Percentiles rank a stretch among this genome's conserved stretches.
phyloP scores from a whole-genome alignment of 2,888 invertebrate species.

The Bruchidius siliquastri region DNA sequence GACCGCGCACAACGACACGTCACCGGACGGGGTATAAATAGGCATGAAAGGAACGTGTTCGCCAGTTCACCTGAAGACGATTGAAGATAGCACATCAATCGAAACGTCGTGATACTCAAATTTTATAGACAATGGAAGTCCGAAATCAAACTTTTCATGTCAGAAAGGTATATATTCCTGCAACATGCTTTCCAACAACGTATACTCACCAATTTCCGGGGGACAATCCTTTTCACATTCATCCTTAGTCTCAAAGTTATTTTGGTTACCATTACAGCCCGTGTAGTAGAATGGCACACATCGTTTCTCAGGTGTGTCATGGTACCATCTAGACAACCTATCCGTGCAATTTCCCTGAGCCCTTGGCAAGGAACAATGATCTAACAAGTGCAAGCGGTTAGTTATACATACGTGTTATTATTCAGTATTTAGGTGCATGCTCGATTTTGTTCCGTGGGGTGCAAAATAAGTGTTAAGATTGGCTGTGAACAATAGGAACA shows the following conservation, averaged over 20 bases:
- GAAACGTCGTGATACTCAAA: too few species aligned
- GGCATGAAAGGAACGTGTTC: too few species aligned
- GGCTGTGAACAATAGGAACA: too few species aligned
- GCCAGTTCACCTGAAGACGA: too few species aligned
- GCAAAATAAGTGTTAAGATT: neutral
- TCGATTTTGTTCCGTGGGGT: neutral
- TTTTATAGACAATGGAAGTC: too few species aligned
- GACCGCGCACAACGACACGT: too few species aligned
- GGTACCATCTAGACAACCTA: slow-evolving; percentile 78
- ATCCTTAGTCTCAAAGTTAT: slow-evolving; percentile 72
- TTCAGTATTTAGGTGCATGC: neutral
- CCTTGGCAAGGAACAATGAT: slow-evolving; percentile 71
- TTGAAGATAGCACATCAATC: too few species aligned
- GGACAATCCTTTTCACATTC: slow-evolving; percentile 77
- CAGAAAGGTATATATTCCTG: too few species aligned
- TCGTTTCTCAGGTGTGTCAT: slow-evolving; percentile 73
- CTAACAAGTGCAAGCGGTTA: slow-evolving; percentile 48
- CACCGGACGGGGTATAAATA: too few species aligned
- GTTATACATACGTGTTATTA: slow-evolving; percentile 5
- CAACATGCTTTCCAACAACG: neutral
- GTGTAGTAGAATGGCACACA: slow-evolving; percentile 92
- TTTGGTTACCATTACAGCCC: slow-evolving; percentile 87
- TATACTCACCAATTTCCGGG: slow-evolving; percentile 67
- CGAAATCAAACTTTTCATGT: too few species aligned
- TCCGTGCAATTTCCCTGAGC: slow-evolving; percentile 73